Evolutionary conservation across 2,888 invertebrate species (phyloP), one percentile per base, ranked within the genome.

Genomic region (Agrilus biguttatus): DNA sequence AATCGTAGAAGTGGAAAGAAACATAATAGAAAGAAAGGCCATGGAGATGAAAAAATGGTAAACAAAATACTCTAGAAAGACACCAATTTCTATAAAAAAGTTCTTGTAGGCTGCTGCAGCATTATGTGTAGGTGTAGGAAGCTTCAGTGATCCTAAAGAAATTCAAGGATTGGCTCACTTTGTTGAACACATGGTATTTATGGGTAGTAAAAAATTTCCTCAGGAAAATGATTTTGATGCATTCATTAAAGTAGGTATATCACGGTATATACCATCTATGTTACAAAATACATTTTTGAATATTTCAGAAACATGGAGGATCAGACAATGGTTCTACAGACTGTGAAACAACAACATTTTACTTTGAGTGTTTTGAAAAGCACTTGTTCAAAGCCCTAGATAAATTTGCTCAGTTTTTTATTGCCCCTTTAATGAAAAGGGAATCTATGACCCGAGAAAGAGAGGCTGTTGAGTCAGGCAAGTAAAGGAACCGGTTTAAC

Each of bases 161-260:
- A 78, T 87, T 43, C 85, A 81, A 52, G 89, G 89, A 0, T 63
- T 89, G 60, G 85, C 88, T 1, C 89, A 89, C 62, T 88, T 89
- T 60, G 71, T 89, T 3, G 89, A 89, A 56, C 89, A 89, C 61
- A 88, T 93, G 91, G 83, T 93, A 17, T 93, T 91, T 59, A 92
- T 92, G 91, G 93, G 92, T 32, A 90, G 88, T 51, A 75, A 83
- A 57, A 91, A 89, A 60, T 92, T 82, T 62, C 88, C 84, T 8
- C 73, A 77, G 59, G 91, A 92, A 67, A 89, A 89, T 62, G 82
- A 80, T 50, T 86, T 88, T 57, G 87, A 88, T 66, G 70, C 82
- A 1, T 87, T 81, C 53, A 75, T 88, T 19, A 79, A 78, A 68
- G 76, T 77, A 58, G 68, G 76, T 77, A 58, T 53, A 39, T 43